Base-by-base conservation (phyloP, 2,797 vertebrate genomes). In the Philypnodon macrostomus region DNA sequence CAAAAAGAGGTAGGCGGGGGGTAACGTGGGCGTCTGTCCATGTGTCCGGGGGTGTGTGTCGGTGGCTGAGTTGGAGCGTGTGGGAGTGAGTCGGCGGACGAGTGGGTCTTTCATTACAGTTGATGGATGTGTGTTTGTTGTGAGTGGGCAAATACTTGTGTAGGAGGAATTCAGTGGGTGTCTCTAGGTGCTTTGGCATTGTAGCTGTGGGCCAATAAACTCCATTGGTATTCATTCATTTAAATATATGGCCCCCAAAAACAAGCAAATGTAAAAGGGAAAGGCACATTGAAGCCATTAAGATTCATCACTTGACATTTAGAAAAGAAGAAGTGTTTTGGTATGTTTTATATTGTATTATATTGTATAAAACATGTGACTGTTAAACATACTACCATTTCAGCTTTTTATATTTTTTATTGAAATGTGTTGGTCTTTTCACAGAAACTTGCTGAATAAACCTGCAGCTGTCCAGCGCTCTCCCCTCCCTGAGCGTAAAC, bases 361-460 rank as follows among this genome's bases (percentile, higher is more conserved):
- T 23, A 3, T 23, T 3, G 3, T 23, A 3, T 23, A 6, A 23
- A 6, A 6, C 21, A 30, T 63, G 83, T 66, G 80, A 73, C 71
- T 85, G 83, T 82, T 76, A 82, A 68, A 67, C 63, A 61, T 23
- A 3, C 21, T 23, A 23, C 6, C 21, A 23, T 23, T 23, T 23
- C 21, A 23, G 3, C 6, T 3, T 23, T 23, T 23, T 23, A 23
- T 52, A 46, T 41, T 13, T 54, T 47, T 53, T 38, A 30, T 75
- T 67, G 65, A 74, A 80, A 72, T 59, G 16, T 31, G 46, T 16
- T 33, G 8, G 16, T 60, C 58, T 73, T 70, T 62, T 53, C 60
- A 58, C 50, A 79, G 47, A 79, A 79, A 82, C 57, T 47, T 73
- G 66, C 71, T 75, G 64, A 81, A 75, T 80, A 80, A 79, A 77